Evolutionary conservation across 2,797 vertebrate species (phyloP), one percentile per base, ranked within the genome.

Genomic region (Darevskia nairensis): DNA sequence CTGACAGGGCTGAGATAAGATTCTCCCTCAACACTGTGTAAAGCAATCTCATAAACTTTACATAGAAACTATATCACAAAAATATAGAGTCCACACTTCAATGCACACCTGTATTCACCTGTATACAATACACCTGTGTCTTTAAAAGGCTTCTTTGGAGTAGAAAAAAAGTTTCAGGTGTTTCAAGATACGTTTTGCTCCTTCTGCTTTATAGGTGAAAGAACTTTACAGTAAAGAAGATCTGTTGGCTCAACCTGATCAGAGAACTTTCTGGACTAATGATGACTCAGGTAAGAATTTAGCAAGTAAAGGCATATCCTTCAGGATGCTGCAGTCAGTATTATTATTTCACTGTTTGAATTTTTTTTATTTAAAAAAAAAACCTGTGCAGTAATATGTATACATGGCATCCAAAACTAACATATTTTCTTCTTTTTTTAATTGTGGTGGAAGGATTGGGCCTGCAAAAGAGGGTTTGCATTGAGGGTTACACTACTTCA

Each of bases 121-220:
- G 39, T 41, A 41, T 41, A 41, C 39, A 50, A 50, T 50, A 50
- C 32, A 2, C 21, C 8, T 19, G 91, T 89, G 81, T 19, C 7
- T 74, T 84, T 81, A 87, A 94, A 89, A 91, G 88, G 80, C 32
- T 91, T 89, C 44, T 61, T 86, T 86, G 27, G 61, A n/a, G 23
- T 76, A 11, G 27, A 61, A 80, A 88, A 39, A 68, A n/a, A 8
- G 7, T 21, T 74, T 39, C 25, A 59, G 66, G 72, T 72, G 11
- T 79, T 61, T 74, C 25, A 80, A 32, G 17, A 59, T 88, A 35
- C 74, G 21, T 93, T 80, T 80, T 90, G 74, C 91, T 95, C 59
- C 76, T 89, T 96, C 21, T 95, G 86, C 96, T 96, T 96, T 95
- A 89, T 95, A 97, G 97, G 91, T 39, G n/a, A 97, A 97, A 93